A percentile compares a stretch with the other conserved stretches of the same genome.
phyloP scores from a whole-genome alignment of 2,888 invertebrate genomes.

The Aphrophora alni region DNA sequence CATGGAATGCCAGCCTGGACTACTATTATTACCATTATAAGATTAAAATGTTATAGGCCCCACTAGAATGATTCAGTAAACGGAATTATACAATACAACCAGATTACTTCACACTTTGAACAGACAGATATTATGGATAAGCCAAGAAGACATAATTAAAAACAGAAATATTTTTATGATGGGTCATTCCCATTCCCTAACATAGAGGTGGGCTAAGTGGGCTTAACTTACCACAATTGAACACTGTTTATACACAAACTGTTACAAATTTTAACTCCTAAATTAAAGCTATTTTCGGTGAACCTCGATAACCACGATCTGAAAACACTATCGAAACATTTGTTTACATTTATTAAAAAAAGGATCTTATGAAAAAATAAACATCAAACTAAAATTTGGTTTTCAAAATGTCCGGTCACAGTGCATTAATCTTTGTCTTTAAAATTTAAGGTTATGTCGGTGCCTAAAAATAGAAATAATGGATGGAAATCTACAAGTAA shows the following conservation, averaged over 20 bases:
- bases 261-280: not conserved
- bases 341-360: not conserved
- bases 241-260: not conserved
- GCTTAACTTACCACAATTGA: not conserved
- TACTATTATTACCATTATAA: not conserved
- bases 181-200: not conserved
- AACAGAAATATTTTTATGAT: not conserved
- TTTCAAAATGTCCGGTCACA: not conserved
- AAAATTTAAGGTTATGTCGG: not conserved
- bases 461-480: not conserved
- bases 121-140: no score
- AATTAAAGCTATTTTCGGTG: not conserved
- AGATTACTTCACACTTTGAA: not conserved
- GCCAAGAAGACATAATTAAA: no score
- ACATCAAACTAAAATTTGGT: not conserved
- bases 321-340: not conserved
- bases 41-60: not conserved
- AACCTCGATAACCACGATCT: not conserved
- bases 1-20: not conserved
- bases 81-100: not conserved
- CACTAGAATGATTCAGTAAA: no score
- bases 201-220: no score
- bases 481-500: not conserved
- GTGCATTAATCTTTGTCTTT: not conserved
- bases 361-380: not conserved